Conservation (phyloP, 2,113 vertebrate species). For the Lycaon pictus region DNA sequence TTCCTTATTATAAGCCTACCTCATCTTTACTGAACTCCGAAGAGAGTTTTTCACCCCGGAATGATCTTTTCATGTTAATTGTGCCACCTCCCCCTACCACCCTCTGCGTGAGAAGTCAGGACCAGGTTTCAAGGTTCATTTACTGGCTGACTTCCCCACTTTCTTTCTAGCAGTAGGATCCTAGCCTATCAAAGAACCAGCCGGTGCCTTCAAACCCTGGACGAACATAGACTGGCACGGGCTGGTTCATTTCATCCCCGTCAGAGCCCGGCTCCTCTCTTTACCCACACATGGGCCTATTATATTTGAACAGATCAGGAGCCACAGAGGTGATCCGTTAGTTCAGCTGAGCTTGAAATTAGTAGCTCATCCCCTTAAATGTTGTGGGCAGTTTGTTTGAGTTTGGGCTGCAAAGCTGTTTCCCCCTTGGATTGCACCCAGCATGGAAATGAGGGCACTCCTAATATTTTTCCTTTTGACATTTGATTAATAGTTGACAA, state of each 20-base stretch:
- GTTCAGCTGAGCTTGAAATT: slow-evolving; percentile 75
- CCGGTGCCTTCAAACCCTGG: slow-evolving; percentile 65
- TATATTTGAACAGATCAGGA: slow-evolving; percentile 71
- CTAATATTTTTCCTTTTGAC: slow-evolving; percentile 68
- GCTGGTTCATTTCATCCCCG: slow-evolving; percentile 68
- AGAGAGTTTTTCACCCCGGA: neutral
- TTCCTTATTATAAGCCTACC: slow-evolving; percentile 13
- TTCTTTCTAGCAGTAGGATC: slow-evolving; percentile 71
- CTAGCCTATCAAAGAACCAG: slow-evolving; percentile 71
- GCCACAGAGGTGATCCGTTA: slow-evolving; percentile 68
- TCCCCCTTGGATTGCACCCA: neutral
- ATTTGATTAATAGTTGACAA: slow-evolving; percentile 80
- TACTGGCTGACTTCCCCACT: slow-evolving; percentile 71
- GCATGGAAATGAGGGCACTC: slow-evolving; percentile 63
- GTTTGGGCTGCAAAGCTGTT: slow-evolving; percentile 23
- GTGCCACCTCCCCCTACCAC: neutral
- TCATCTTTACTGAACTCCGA: neutral
- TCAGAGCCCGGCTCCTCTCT: slow-evolving; percentile 52
- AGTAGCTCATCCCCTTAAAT: slow-evolving; percentile 36
- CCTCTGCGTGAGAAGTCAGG: neutral
- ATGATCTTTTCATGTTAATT: slow-evolving; percentile 70
- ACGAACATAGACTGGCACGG: slow-evolving; percentile 30
- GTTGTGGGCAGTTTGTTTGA: slow-evolving; percentile 42
- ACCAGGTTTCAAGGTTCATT: slow-evolving; percentile 61
- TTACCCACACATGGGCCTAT: slow-evolving; percentile 55